phyloP scores from a whole-genome alignment of 2,797 vertebrate genomes.

The Bryconaethiops microstoma region DNA sequence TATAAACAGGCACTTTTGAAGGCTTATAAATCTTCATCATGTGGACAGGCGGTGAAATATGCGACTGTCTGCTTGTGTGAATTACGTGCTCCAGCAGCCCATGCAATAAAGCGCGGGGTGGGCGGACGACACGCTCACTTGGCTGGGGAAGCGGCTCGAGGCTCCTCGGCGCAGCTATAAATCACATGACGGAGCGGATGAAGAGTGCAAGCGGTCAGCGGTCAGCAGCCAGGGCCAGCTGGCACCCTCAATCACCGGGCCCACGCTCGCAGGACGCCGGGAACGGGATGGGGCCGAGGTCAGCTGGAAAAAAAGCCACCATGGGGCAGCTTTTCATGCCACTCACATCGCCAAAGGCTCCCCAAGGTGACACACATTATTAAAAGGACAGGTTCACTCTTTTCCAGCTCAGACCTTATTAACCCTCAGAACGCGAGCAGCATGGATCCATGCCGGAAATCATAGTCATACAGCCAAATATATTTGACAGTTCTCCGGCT shows the following conservation, averaged over 20 bases:
- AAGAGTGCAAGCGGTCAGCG: conserved; percentile 40
- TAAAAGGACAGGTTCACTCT: neutral
- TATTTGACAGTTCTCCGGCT: too few relatives aligned
- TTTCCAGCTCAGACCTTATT: neutral
- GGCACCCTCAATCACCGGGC: conserved; percentile 46
- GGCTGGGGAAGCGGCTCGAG: conserved; percentile 23
- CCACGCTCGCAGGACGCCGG: conserved; percentile 15
- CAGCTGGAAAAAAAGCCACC: conserved; percentile 14
- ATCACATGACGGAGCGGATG: conserved; percentile 53
- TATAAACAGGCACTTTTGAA: conserved; percentile 54
- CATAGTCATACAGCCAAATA: too few relatives aligned
- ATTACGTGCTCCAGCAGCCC: conserved; percentile 50
- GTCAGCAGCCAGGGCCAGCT: conserved; percentile 44
- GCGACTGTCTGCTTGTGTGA: conserved; percentile 51
- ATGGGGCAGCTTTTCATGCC: conserved; percentile 17
- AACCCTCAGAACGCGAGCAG: too few relatives aligned
- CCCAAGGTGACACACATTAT: neutral
- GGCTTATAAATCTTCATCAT: conserved; percentile 58
- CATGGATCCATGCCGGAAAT: too few relatives aligned
- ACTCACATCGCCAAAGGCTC: neutral
- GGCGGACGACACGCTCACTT: conserved; percentile 45
- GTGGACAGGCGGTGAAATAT: conserved; percentile 57
- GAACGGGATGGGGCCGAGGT: conserved; percentile 8
- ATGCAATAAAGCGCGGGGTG: conserved; percentile 46
- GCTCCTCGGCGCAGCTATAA: conserved; percentile 41